Conservation (phyloP, 2,797 vertebrate genomes). For the Gila robusta region DNA sequence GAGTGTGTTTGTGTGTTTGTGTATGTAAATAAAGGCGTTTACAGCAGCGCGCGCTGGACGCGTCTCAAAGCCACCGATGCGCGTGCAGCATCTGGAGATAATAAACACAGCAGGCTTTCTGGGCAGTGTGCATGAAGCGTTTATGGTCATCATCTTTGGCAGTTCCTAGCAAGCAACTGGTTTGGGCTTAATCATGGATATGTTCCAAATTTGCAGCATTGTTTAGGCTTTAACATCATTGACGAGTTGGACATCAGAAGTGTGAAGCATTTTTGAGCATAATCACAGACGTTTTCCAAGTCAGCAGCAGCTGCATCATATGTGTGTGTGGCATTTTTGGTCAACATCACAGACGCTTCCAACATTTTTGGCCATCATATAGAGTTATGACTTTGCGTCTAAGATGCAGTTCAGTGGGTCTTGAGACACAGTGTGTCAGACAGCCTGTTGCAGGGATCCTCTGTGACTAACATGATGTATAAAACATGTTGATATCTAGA, state of each 20-base stretch:
- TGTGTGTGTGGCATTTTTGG: constrained; percentile 1
- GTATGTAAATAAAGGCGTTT: constrained; percentile 11
- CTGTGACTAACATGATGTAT: constrained; percentile 49
- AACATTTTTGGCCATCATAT: neutral
- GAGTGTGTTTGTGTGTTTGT: constrained; percentile 35
- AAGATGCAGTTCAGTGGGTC: constrained; percentile 6
- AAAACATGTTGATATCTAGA: constrained; percentile 47
- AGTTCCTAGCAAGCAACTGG: neutral
- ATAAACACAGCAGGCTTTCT: neutral
- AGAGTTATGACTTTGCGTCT: neutral
- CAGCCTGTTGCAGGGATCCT: constrained; percentile 59
- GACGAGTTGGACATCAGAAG: neutral
- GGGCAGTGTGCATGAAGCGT: neutral
- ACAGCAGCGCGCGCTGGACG: neutral
- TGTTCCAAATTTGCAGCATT: neutral
- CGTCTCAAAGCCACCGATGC: neutral
- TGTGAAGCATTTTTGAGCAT: neutral
- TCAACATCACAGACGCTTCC: neutral
- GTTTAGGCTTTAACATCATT: neutral
- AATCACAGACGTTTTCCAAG: neutral
- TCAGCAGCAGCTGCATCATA: neutral
- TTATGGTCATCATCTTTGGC: neutral
- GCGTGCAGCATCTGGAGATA: neutral
- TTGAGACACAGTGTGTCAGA: neutral
- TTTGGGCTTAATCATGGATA: neutral